phyloP scores from a whole-genome alignment of 2,797 vertebrate genomes.

The Sebastes dallii region DNA sequence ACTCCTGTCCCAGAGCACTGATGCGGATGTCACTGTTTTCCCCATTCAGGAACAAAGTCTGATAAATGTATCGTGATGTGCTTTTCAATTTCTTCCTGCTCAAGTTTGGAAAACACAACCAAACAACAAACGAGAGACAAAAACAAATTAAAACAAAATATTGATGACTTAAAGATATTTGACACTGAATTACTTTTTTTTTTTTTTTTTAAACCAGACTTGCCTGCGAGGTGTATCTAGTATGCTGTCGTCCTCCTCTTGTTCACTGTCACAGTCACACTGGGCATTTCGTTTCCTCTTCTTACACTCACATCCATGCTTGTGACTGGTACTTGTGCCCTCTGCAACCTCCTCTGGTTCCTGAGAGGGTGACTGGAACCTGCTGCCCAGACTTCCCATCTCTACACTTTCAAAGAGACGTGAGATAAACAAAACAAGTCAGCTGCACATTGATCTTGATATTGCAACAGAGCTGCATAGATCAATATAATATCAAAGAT shows the following conservation, averaged over 20 bases:
- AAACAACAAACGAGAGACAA: background rate
- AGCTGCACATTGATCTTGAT: background rate
- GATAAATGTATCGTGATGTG: constrained; percentile 97
- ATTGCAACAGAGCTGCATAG: background rate
- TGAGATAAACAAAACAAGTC: background rate
- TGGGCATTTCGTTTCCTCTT: constrained; percentile 84
- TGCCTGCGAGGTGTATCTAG: constrained; percentile 86
- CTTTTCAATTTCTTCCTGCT: constrained; percentile 95
- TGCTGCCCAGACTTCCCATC: constrained; percentile 78
- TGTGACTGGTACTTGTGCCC: constrained; percentile 50
- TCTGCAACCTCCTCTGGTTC: constrained; percentile 64
- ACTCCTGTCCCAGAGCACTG: constrained; percentile 94
- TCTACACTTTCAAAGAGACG: constrained; percentile 6
- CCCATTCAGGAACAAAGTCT: constrained; percentile 96
- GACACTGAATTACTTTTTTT: background rate
- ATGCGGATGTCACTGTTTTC: constrained; percentile 98
- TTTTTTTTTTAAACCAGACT: constrained; percentile 6
- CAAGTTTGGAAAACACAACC: constrained; percentile 1
- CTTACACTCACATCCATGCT: constrained; percentile 80
- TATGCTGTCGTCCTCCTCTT: constrained; percentile 83
- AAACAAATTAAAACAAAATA: background rate
- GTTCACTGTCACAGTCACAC: constrained; percentile 86
- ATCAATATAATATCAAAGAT: constrained; percentile 2
- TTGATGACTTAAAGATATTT: background rate
- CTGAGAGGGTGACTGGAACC: constrained; percentile 71